Base-by-base conservation (phyloP, 1,140 invertebrate genomes). In the Carcinoscorpius rotundicauda region DNA sequence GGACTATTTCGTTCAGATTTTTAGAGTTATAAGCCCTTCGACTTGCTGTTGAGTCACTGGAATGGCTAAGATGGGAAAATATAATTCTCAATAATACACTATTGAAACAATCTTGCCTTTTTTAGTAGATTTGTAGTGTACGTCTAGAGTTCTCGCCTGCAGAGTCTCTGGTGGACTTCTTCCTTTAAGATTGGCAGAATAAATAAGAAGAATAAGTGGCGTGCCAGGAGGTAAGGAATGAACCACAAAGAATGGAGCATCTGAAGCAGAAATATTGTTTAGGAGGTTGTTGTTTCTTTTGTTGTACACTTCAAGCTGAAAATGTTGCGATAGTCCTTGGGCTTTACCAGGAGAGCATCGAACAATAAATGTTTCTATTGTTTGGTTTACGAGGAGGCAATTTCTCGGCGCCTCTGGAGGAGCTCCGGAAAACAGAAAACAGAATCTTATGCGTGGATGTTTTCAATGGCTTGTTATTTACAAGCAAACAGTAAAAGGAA, bases 311-410 rank as follows among this genome's bases (percentile, higher is more conserved):
- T 92, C 88, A 60, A 92, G 78, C 58, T 89, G 79, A 76, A 93
- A 93, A 73, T 85, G 84, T 76, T 93, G 89, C 29, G 85, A 81
- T 29, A 91, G 81, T 4, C 89, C 89, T 6, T 89, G 89, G 71
- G 90, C 87, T 70, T 85, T 84, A 29, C 89, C 88, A 0, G 87
- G 83, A 60, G 83, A 79, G 73, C 88, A 91, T 68, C 87, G 84
- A 49, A 90, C 83, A 70, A 85, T 82, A 59, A 89, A 75, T 0
- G 88, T 86, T 70, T 91, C 87, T 62, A 84, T 82, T 60, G 88
- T 91, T 73, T 90, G 88, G 76, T 93, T 93, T 62, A 85, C 82
- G 11, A 92, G 82, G 0, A 88, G 89, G 78, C 91, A 93, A 75
- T 93, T 93, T 48, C 84, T 83, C 58, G 90, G 78, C 3, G 88